Evolutionary conservation across 2,888 invertebrate species (phyloP).

Genomic region (Andrena haemorrhoa): DNA sequence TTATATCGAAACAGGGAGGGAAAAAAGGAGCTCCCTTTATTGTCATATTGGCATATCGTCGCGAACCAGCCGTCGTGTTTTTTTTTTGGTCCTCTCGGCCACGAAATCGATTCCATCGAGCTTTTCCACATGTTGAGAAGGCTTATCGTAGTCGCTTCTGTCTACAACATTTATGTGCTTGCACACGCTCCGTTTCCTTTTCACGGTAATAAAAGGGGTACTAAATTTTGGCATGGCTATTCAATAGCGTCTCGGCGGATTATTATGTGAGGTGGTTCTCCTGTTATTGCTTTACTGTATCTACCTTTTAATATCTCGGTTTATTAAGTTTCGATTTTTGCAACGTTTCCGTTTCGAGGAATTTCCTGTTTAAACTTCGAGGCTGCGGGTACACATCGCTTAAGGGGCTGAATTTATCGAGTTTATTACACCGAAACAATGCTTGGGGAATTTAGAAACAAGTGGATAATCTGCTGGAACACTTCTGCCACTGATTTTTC

Average conservation of each 20-base stretch:
- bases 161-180: constrained; percentile 6
- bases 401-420: constrained; percentile 1
- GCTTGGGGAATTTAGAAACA: neutral
- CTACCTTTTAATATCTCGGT: neutral
- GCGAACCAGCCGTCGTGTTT: constrained; percentile 55
- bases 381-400: neutral
- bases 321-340: constrained; percentile 25
- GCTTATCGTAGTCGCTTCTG: neutral
- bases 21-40: constrained; percentile 60
- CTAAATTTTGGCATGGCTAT: neutral
- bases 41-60: constrained; percentile 74
- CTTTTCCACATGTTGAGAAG: constrained; percentile 9
- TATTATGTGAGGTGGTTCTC: neutral
- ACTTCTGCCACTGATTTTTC: no score
- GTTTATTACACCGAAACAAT: constrained; percentile 13
- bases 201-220: neutral
- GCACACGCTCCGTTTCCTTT: neutral
- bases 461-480: neutral
- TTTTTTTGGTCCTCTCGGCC: constrained; percentile 49
- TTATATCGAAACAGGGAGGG: constrained; percentile 59
- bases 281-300: neutral
- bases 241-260: neutral
- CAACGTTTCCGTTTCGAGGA: neutral
- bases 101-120: constrained; percentile 47
- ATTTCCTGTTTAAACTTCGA: constrained; percentile 15